Evolutionary conservation across 2,113 vertebrate species (phyloP).

Genomic region (Cephalopterus ornatus): DNA sequence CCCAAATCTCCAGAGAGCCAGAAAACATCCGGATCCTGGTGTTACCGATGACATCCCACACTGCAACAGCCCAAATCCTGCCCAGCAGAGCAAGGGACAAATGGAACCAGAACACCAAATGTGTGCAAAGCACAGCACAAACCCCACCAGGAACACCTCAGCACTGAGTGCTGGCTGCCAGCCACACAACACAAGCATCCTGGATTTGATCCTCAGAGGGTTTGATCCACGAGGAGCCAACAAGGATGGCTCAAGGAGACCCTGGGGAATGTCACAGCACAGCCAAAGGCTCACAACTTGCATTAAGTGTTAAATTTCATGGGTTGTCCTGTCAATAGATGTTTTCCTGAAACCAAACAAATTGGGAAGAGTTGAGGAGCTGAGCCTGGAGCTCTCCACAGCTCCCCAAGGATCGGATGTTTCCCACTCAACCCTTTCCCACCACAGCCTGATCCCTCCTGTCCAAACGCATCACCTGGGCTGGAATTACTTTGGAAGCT

Average conservation of each 20-base stretch:
- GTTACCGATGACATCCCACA: not conserved
- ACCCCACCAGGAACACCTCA: not conserved
- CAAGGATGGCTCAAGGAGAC: not conserved
- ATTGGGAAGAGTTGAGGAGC: not conserved
- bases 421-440: not conserved
- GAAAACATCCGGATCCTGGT: not conserved
- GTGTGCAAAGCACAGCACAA: rapidly evolving
- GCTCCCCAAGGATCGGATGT: not conserved
- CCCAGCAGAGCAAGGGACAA: not conserved
- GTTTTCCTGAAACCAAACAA: not conserved
- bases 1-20: not conserved
- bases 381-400: not conserved
- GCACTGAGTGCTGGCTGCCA: not conserved
- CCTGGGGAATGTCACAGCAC: not conserved
- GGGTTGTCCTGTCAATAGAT: too few relatives aligned
- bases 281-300: not conserved
- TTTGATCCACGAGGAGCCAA: not conserved
- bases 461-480: not conserved
- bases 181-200: not conserved
- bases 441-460: not conserved
- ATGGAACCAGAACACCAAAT: not conserved
- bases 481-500: not conserved
- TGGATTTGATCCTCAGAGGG: not conserved
- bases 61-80: not conserved
- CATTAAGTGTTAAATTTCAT: rapidly evolving